phyloP scores from a whole-genome alignment of 37 sponge, comb jelly and placozoan species.

The Bolinopsis microptera region DNA sequence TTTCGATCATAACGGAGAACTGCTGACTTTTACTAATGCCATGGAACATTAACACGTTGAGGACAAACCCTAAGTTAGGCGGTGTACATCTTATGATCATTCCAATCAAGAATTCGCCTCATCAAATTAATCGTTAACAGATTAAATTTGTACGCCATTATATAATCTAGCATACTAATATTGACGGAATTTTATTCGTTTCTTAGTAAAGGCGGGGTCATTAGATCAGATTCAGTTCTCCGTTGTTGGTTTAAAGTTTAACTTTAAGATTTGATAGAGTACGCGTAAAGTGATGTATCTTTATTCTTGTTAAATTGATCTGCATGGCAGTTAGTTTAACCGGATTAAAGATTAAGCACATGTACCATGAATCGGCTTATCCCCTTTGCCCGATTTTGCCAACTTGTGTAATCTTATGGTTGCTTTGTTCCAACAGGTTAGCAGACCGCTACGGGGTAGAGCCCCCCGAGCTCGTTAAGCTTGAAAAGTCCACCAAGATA shows the following conservation, averaged over 20 bases:
- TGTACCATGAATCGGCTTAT: too few species aligned
- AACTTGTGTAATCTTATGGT: neutral
- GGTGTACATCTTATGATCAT: too few species aligned
- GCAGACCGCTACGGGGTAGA: slow-evolving; percentile 30
- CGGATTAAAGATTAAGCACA: too few species aligned
- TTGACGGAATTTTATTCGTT: neutral
- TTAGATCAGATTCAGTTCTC: neutral
- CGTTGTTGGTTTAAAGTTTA: neutral
- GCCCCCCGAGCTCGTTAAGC: slow-evolving; percentile 40
- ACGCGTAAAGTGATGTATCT: too few species aligned
- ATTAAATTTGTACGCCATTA: neutral
- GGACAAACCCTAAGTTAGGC: too few species aligned
- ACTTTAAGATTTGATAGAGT: too few species aligned
- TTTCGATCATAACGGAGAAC: too few species aligned
- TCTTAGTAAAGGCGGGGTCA: neutral
- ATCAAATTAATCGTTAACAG: neutral
- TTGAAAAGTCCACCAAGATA: slow-evolving; percentile 9
- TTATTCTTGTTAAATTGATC: neutral
- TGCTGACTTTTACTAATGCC: too few species aligned
- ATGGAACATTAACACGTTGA: too few species aligned
- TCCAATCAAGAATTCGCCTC: too few species aligned
- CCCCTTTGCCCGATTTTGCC: neutral
- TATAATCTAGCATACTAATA: neutral
- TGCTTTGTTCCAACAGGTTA: neutral
- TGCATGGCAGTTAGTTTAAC: too few species aligned